phyloP scores from a whole-genome alignment of 2,888 invertebrate species.

The Lasioglossum leucozonium region DNA sequence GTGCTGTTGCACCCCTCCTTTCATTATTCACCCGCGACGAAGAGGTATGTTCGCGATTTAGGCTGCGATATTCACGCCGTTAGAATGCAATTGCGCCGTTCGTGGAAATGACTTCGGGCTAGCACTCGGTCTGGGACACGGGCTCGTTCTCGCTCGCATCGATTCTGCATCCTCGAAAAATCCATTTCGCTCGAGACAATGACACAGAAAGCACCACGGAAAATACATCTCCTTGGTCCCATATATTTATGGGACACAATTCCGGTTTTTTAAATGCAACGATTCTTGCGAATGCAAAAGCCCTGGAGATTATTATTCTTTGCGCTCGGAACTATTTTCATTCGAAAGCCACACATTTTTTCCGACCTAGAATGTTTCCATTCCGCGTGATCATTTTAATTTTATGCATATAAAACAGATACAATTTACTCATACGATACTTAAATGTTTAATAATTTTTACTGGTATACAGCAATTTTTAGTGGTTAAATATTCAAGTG shows the following conservation, averaged over 20 bases:
- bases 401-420: too few species aligned
- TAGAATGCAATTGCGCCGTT: constrained; percentile 32
- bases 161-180: constrained; percentile 11
- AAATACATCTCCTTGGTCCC: not conserved
- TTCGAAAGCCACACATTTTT: too few species aligned
- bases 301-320: not conserved
- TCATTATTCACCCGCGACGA: constrained; percentile 75
- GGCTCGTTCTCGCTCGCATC: not conserved
- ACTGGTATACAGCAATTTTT: too few species aligned
- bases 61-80: constrained; percentile 62
- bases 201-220: not conserved
- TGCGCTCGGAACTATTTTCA: not conserved
- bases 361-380: too few species aligned
- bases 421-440: too few species aligned
- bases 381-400: too few species aligned
- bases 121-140: not conserved
- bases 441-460: too few species aligned
- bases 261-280: too few species aligned
- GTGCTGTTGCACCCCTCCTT: constrained; percentile 28
- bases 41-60: constrained; percentile 72
- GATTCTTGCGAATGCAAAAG: too few species aligned
- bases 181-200: not conserved
- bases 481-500: too few species aligned
- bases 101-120: constrained; percentile 36
- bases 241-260: not conserved